These are phyloP conservation scores for Pterobdella sp. DNA, from an alignment of 2,888 invertebrate species.

Conservation along the genomic window DNA sequence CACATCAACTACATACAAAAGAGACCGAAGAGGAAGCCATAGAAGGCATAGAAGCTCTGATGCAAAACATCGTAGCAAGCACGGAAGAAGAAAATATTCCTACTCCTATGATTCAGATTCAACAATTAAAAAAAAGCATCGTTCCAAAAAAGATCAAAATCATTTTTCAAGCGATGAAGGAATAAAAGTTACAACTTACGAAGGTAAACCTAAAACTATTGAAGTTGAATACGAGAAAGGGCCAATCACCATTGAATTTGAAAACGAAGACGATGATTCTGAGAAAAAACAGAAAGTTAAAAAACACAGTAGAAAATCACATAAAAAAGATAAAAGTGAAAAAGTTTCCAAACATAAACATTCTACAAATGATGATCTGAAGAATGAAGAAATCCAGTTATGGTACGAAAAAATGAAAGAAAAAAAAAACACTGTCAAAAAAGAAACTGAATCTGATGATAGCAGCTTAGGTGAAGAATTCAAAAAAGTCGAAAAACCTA, in stretches of 20 bases:
- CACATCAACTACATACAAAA: background rate
- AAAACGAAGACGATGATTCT: slow-evolving; percentile 27
- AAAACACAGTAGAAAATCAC: slow-evolving; percentile 4
- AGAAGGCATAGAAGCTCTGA: background rate
- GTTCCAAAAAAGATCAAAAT: background rate
- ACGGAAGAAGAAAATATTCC: background rate
- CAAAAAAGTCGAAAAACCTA: background rate
- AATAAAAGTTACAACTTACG: slow-evolving; percentile 33
- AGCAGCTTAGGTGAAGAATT: background rate
- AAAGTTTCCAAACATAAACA: slow-evolving; percentile 11
- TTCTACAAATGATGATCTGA: background rate
- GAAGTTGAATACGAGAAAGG: slow-evolving; percentile 38
- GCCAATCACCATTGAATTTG: slow-evolving; percentile 39
- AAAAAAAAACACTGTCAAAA: slow-evolving; percentile 9
- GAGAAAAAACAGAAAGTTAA: background rate
- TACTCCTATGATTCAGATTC: background rate
- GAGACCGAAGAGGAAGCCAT: background rate
- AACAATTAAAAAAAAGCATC: background rate
- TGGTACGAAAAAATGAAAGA: slow-evolving; percentile 11
- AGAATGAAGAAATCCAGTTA: background rate
- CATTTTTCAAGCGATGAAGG: slow-evolving; percentile 31
- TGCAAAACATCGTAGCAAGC: background rate
- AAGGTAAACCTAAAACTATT: slow-evolving; percentile 37
- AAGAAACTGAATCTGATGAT: slow-evolving; percentile 21
- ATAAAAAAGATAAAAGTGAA: slow-evolving; percentile 2